These are phyloP conservation scores for Drosophila biarmipes DNA, from an alignment of 1,140 invertebrate genomes.

Conservation along the genomic window DNA sequence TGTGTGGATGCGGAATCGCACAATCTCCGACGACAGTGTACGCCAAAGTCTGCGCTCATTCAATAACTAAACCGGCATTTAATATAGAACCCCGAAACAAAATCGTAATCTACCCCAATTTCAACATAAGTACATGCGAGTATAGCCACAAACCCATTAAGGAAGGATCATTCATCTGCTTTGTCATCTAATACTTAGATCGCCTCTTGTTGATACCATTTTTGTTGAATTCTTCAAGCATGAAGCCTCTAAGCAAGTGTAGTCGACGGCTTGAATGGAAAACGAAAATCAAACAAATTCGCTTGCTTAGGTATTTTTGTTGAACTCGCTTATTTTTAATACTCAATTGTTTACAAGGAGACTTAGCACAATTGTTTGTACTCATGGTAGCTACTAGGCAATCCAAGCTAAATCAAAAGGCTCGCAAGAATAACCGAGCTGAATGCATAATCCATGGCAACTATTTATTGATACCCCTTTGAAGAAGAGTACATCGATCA, in stretches of 20 bases:
- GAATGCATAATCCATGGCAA: conserved; percentile 14
- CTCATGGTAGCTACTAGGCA: conserved; percentile 31
- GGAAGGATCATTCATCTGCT: conserved; percentile 24
- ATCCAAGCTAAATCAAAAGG: conserved; percentile 29
- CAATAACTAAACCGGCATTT: conserved; percentile 51
- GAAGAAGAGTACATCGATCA: conserved; percentile 14
- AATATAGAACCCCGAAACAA: conserved; percentile 41
- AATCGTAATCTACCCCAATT: conserved; percentile 56
- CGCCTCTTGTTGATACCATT: conserved; percentile 36
- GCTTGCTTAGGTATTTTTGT: conserved; percentile 32
- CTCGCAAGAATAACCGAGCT: conserved; percentile 16
- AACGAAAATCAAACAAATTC: conserved; percentile 30
- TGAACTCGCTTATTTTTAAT: conserved; percentile 33
- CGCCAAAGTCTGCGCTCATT: conserved; percentile 60
- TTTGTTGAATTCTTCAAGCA: conserved; percentile 22
- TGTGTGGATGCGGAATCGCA: conserved; percentile 47
- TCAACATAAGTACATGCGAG: conserved; percentile 33
- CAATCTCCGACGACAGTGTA: conserved; percentile 47
- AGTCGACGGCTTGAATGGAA: conserved; percentile 3
- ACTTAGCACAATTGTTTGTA: conserved; percentile 46
- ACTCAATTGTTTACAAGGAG: conserved; percentile 29
- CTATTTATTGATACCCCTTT: conserved; percentile 22
- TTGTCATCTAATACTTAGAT: conserved; percentile 5
- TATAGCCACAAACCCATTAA: conserved; percentile 51
- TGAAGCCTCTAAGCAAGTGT: neutral